Conservation (phyloP, 2,888 invertebrate genomes). For the Orchesella flavescens region DNA sequence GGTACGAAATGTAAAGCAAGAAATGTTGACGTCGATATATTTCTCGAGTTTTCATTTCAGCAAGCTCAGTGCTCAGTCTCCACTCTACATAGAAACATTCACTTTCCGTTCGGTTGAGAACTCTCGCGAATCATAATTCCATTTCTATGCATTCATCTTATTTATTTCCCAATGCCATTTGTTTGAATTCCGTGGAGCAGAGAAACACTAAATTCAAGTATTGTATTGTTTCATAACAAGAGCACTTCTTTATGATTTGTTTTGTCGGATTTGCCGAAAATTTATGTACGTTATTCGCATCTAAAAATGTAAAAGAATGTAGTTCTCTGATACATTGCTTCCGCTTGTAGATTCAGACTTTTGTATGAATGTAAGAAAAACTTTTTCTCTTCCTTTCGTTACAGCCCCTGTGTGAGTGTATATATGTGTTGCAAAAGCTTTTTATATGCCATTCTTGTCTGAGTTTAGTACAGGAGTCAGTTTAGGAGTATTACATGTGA, state of each 20-base stretch:
- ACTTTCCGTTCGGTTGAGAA: not conserved
- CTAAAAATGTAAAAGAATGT: constrained; percentile 13
- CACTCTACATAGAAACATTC: no score
- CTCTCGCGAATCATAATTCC: constrained; percentile 21
- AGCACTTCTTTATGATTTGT: constrained; percentile 26
- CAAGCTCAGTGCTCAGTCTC: no score
- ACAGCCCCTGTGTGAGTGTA: no score
- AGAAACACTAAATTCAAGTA: no score
- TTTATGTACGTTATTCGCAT: constrained; percentile 6
- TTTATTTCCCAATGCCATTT: constrained; percentile 3
- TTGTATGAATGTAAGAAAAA: no score
- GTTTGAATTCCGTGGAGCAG: no score
- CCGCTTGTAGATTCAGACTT: not conserved
- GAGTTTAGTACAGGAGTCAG: not conserved
- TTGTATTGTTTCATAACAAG: not conserved
- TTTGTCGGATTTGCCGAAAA: constrained; percentile 21
- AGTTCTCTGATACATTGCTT: constrained; percentile 22
- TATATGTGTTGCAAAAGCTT: not conserved
- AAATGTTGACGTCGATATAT: no score
- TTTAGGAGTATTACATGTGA: no score
- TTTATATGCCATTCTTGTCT: not conserved
- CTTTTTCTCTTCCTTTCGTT: no score
- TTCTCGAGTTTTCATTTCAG: no score
- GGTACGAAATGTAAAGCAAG: no score
- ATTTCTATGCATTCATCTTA: constrained; percentile 26